Conservation (phyloP, 2,888 invertebrate genomes). For the Phengaris alcon region DNA sequence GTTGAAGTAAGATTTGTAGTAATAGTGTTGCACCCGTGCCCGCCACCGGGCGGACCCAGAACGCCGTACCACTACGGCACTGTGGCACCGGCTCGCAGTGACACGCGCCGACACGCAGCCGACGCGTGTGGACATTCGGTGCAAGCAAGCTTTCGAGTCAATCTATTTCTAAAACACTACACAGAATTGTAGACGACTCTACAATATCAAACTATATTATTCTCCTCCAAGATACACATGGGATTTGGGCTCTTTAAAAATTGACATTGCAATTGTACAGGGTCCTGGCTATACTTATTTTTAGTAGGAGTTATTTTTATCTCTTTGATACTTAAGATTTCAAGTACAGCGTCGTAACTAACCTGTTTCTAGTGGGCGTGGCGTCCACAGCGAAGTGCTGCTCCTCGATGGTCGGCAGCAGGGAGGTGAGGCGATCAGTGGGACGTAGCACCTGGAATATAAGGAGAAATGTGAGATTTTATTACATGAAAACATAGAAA, state of each 20-base stretch:
- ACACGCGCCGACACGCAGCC: constrained; percentile 53
- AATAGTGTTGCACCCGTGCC: constrained; percentile 61
- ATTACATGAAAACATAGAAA: too few relatives aligned
- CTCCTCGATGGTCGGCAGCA: constrained; percentile 87
- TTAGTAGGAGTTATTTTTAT: too few relatives aligned
- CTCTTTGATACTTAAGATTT: neutral
- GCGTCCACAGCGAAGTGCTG: constrained; percentile 67
- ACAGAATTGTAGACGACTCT: too few relatives aligned
- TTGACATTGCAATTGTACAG: too few relatives aligned
- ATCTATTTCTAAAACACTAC: neutral
- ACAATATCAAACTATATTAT: too few relatives aligned
- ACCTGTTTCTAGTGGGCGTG: constrained; percentile 64
- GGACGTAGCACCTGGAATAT: constrained; percentile 82
- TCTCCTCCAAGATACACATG: too few relatives aligned
- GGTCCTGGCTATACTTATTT: too few relatives aligned
- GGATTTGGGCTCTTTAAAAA: too few relatives aligned
- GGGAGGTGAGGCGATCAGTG: constrained; percentile 85
- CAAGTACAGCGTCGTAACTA: neutral
- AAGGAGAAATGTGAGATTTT: neutral
- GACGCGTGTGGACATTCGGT: constrained; percentile 70
- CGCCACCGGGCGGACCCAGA: constrained; percentile 57
- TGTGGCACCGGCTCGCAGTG: constrained; percentile 71
- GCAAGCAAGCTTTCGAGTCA: constrained; percentile 41
- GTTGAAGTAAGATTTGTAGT: neutral
- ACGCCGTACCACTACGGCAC: constrained; percentile 60